These are phyloP conservation scores for Sarotherodon lohbergeri DNA, from an alignment of 2,113 vertebrate species.

Conservation along the genomic window DNA sequence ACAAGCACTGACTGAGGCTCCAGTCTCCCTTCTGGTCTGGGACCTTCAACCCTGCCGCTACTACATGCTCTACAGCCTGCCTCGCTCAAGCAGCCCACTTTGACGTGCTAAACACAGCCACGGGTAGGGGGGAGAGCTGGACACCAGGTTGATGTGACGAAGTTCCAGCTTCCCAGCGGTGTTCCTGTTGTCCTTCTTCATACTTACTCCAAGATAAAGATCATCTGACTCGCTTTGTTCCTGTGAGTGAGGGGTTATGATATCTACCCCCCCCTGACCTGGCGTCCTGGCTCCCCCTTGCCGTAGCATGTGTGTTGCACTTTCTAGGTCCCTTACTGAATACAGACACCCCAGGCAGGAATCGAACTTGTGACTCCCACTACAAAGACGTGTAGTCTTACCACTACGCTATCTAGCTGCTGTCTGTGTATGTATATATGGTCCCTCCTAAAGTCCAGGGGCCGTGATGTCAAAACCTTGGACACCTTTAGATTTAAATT, in stretches of 20 bases:
- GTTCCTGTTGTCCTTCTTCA: background rate
- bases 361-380: background rate
- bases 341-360: background rate
- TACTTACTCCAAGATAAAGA: background rate
- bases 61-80: no score
- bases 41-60: no score
- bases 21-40: no score
- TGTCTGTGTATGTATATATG: background rate
- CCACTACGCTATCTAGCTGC: background rate
- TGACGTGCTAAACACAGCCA: background rate
- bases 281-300: background rate
- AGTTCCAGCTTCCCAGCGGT: no score
- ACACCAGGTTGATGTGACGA: no score
- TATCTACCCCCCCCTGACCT: rapidly evolving
- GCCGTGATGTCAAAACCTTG: background rate
- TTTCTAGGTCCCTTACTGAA: background rate
- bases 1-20: no score
- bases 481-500: background rate
- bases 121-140: rapidly evolving
- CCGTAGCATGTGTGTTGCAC: background rate
- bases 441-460: background rate
- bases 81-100: no score
- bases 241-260: background rate
- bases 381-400: background rate
- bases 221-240: rapidly evolving